Percentiles rank a stretch among this genome's conserved stretches.
These are phyloP conservation scores for Bradypodion pumilum DNA, from an alignment of 2,797 vertebrate species.

Conservation along the genomic window DNA sequence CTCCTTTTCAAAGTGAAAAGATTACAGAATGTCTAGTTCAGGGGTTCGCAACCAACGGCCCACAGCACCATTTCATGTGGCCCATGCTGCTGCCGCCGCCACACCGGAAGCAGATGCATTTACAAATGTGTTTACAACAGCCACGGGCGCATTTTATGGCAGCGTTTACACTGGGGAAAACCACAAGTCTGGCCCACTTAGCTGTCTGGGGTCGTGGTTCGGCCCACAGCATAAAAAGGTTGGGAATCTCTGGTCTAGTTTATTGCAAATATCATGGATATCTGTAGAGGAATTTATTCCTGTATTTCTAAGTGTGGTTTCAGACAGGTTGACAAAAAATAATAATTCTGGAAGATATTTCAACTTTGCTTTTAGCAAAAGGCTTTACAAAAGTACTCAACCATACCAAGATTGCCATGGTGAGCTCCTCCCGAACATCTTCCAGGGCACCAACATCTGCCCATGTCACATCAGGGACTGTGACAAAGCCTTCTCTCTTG, in stretches of 20 bases:
- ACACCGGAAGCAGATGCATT: no score
- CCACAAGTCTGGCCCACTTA: no score
- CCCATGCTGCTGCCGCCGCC: no score
- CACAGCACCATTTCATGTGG: no score
- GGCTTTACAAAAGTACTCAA: background rate
- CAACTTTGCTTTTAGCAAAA: background rate
- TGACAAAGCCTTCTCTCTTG: conserved; percentile 96
- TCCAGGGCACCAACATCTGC: conserved; percentile 92
- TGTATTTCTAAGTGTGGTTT: background rate
- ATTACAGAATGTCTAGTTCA: background rate
- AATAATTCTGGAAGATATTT: background rate
- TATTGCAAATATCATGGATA: background rate
- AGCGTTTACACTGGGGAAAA: no score
- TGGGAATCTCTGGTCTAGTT: no score
- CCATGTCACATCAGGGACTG: conserved; percentile 94
- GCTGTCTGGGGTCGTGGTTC: no score
- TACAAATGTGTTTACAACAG: no score
- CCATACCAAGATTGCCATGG: conserved; percentile 94
- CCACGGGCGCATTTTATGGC: no score
- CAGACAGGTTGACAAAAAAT: background rate
- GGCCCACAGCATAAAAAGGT: no score
- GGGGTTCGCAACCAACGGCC: no score
- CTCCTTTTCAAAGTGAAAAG: conserved; percentile 25
- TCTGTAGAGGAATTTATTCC: background rate
- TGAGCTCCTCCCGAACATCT: conserved; percentile 91